Evolutionary conservation across 1,140 invertebrate species (phyloP).

Genomic region (Lasaia peninsularis): DNA sequence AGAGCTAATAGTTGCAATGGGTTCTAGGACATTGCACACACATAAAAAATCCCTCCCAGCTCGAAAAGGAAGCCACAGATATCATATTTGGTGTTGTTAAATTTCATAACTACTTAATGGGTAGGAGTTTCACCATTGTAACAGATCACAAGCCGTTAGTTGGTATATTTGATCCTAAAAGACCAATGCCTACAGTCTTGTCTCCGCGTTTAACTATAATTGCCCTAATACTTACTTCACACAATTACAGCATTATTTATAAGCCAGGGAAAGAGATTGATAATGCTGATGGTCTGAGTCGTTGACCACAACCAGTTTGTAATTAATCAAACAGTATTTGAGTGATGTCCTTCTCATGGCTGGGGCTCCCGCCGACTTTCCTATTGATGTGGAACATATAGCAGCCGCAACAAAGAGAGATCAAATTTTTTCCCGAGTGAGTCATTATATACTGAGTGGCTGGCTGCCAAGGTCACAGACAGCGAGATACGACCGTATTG

Average conservation of each 20-base stretch:
- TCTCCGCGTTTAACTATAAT: conserved; percentile 36
- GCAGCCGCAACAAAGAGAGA: conserved; percentile 27
- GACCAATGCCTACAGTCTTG: conserved; percentile 41
- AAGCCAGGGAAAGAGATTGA: conserved; percentile 34
- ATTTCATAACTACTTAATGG: conserved; percentile 55
- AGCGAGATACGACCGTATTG: conserved; percentile 23
- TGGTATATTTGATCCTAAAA: conserved; percentile 54
- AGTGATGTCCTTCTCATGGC: conserved; percentile 27
- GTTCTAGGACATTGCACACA: conserved; percentile 41
- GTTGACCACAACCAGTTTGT: conserved; percentile 31
- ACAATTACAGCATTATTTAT: conserved; percentile 25
- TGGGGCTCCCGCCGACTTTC: conserved; percentile 25
- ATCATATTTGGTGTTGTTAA: conserved; percentile 62
- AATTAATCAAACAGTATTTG: conserved; percentile 21
- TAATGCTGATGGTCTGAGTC: conserved; percentile 38
- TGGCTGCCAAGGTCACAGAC: conserved; percentile 26
- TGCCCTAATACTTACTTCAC: conserved; percentile 26
- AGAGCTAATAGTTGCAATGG: conserved; percentile 66
- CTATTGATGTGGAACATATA: conserved; percentile 28
- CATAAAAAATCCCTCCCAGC: conserved; percentile 33
- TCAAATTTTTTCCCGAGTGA: conserved; percentile 18
- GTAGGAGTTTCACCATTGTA: conserved; percentile 25
- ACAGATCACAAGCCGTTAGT: conserved; percentile 72
- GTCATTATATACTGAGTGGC: conserved; percentile 17
- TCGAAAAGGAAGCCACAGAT: conserved; percentile 64